Evolutionary conservation across 2,797 vertebrate species (phyloP), one percentile per base, ranked within the genome.

Genomic region (Rhincodon typus): DNA sequence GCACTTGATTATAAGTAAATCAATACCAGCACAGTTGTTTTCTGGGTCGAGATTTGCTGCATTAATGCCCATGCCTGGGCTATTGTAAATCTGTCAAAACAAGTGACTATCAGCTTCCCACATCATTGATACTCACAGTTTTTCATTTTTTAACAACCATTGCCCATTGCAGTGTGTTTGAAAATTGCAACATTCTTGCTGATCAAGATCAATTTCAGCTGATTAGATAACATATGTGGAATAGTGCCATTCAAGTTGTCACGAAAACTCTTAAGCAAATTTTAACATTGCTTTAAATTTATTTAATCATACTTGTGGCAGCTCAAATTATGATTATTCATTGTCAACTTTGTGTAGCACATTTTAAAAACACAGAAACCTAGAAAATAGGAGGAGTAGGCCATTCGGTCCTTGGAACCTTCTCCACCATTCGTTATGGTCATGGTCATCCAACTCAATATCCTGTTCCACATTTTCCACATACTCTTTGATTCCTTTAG

Each of bases 21-120:
- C 96, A 96, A 42, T 96, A 97, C 96, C 95, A 74, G 84, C 95
- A 69, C 67, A 66, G 95, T 96, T 97, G 97, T 97, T 97, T 97
- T 97, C 97, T 96, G 96, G 97, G 96, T 72, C 77, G 69, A 50
- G 62, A 87, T 87, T 95, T 70, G 38, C 84, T 50, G 27, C 34
- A 50, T 95, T 95, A 86, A 84, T 77, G 30, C 42, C 94, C 46
- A 95, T 95, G 5, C 70, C 70, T 77, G 69, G 46, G 50, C 53
- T 70, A 95, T 94, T 70, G 38, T 46, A 46, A 95, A 95, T 95
- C 94, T 95, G 67, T 95, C 70, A 94, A 94, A 90, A 74, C 34
- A 69, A 93, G n/a, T 6, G 21, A 77, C 46, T 53, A 74, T 94
- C 94, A 74, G 94, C 23, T 95, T 95, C 15, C 94, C 70, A 94